Evolutionary conservation across 2,113 vertebrate species (phyloP), one percentile per base, ranked within the genome.

Genomic region (Microtus pennsylvanicus): DNA sequence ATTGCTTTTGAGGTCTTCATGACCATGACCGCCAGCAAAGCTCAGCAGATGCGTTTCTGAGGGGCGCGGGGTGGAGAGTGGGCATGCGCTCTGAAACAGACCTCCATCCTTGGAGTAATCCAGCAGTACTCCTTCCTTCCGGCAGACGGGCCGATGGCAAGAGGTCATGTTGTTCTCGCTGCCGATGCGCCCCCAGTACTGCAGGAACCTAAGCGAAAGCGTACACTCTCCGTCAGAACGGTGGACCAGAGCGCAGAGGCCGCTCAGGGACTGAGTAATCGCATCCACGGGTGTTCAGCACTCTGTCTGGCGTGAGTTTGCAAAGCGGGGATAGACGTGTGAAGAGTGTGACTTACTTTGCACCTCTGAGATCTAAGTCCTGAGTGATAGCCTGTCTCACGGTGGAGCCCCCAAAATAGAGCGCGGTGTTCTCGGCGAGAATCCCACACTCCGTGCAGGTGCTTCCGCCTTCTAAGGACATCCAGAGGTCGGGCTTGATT

Each of bases 111-210:
- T 99, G 52, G 99, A 99, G 97, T 99, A 99, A 96, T 99, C 99
- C 92, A 99, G 97, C 93, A 99, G 98, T 82, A 99, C 99, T 26
- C 99, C 99, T 95, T 99, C 99, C 98, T 99, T 99, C 87, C 99
- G 99, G 98, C 99, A 99, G n/a, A 99, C 98, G 1, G 99, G 99
- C 95, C 99, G 99, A 96, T 99, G 99, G 87, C 99, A 99, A 74
- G 99, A 99, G 82, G 99, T 99, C 99, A 99, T 99, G 97, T 99
- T 99, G 95, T 99, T 99, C 95, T 99, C 99, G 97, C 99, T 99
- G 86, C 99, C 99, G 80, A 99, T 99, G 97, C 99, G 99, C 8
- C 99, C 99, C 99, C 99, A 99, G 98, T 99, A 99, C 83, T 99
- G 99, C 86, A 99, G 99, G 99, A 99, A 99, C 97, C 99, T 99